phyloP scores from a whole-genome alignment of 2,113 vertebrate species.

The Gorsachius goisagi region DNA sequence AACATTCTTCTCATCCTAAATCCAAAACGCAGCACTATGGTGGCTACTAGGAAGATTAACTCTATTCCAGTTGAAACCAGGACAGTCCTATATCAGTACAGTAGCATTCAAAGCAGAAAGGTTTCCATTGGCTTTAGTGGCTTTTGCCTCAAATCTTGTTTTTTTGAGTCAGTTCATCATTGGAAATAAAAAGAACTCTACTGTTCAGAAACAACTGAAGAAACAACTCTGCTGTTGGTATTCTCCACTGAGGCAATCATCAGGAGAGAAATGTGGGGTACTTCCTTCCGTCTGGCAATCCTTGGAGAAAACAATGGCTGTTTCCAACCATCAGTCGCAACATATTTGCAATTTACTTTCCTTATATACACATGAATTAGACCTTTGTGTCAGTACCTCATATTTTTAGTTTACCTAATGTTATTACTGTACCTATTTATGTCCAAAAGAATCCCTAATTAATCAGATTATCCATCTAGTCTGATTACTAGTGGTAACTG shows the following conservation, averaged over 20 bases:
- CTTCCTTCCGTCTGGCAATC: background rate
- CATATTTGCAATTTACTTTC: background rate
- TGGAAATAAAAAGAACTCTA: background rate
- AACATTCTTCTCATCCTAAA: no score
- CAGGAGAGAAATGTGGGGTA: background rate
- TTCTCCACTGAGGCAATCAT: background rate
- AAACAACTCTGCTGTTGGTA: background rate
- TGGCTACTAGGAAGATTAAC: no score
- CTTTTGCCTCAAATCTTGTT: background rate
- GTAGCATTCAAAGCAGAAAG: background rate
- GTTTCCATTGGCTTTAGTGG: background rate
- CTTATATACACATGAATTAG: background rate
- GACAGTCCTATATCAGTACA: background rate
- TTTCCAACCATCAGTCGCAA: background rate
- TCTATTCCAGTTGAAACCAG: no score
- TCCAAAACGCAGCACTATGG: no score
- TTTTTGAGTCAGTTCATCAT: background rate
- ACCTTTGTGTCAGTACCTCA: background rate
- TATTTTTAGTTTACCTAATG: conserved; percentile 10
- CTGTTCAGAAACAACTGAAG: background rate
- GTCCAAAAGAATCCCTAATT: conserved; percentile 16
- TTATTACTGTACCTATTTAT: conserved; percentile 22
- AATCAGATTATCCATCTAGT: conserved; percentile 53
- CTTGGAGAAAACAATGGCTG: background rate
- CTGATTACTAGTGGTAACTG: conserved; percentile 41